Conservation (phyloP, 2,113 vertebrate species). For the Corydoras maculifer region DNA sequence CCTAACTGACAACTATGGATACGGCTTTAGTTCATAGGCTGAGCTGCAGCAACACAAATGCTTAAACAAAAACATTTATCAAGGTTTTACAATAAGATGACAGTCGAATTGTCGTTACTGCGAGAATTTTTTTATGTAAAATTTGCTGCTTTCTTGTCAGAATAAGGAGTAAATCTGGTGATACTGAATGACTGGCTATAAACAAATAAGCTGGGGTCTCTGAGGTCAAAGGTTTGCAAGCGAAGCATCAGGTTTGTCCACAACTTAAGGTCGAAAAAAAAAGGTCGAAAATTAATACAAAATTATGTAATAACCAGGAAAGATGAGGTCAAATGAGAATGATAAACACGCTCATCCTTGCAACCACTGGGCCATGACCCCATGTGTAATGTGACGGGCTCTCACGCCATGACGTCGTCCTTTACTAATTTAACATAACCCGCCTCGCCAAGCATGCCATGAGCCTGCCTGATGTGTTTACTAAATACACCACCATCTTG, state of each 20-base stretch:
- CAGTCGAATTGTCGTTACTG: too few relatives aligned
- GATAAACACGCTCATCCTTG: neutral
- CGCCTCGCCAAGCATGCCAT: neutral
- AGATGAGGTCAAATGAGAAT: neutral
- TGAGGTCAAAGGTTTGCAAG: too few relatives aligned
- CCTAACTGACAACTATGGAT: slow-evolving; percentile 41
- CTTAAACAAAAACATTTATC: neutral
- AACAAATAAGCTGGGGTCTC: too few relatives aligned
- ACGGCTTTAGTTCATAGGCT: slow-evolving; percentile 25
- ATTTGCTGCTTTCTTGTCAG: neutral
- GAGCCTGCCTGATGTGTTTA: neutral
- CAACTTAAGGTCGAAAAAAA: too few relatives aligned
- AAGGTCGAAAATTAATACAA: too few relatives aligned
- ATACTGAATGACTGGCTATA: too few relatives aligned
- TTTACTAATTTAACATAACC: neutral
- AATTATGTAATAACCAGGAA: too few relatives aligned
- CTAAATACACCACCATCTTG: neutral
- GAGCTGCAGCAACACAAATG: slow-evolving; percentile 6
- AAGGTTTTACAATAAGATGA: too few relatives aligned
- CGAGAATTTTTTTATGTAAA: too few relatives aligned
- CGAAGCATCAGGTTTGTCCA: too few relatives aligned
- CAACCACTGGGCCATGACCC: slow-evolving; percentile 11
- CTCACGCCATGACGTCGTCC: neutral
- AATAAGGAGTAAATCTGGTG: neutral
- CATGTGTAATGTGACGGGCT: neutral